Base-by-base conservation (phyloP, 2,113 vertebrate genomes). In the Ciconia boyciana region DNA sequence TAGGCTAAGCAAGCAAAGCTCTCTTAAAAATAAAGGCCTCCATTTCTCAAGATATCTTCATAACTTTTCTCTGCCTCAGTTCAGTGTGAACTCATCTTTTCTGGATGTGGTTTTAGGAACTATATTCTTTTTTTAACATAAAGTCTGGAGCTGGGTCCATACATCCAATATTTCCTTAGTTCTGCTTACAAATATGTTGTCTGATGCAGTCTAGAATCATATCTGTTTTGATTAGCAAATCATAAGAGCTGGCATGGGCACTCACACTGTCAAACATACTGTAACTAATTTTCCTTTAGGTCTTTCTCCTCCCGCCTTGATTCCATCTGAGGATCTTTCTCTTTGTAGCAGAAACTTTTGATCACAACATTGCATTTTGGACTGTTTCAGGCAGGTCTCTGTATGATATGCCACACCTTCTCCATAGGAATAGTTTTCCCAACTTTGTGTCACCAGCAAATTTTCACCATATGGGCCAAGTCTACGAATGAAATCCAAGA, bases 1-100 rank as follows among this genome's bases (percentile, higher is more conserved):
- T 69, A 54, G 87, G 83, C 69, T 96, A 92, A 97, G 90, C 92
- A 91, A 89, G 82, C 51, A 83, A 76, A 70, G 28, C 19, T 80
- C 74, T 65, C 87, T 83, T 87, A 49, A 87, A 89, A 94, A 68
- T n/a, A 87, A 85, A 91, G 36, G 36, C 81, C 28, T 75, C 39
- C 5, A 60, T 91, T 89, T 87, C 65, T 87, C 70, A 64, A 79
- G 57, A 28, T 52, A 79, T 11, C 36, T 83, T 83, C 58, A 41
- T 41, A 82, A 78, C 55, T 90, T 95, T 72, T 91, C 60, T 81
- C 58, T 84, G 49, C 31, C 49, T 69, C 55, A 10, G 15, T 75
- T 94, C 65, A 52, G 10, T 54, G 6, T 62, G 52, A 92, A 34
- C 41, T 84, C 49, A 17, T 65, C 48, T 84, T 85, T 93, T 44